phyloP scores from a whole-genome alignment of 2,797 vertebrate genomes.

The Crocidura indochinensis region DNA sequence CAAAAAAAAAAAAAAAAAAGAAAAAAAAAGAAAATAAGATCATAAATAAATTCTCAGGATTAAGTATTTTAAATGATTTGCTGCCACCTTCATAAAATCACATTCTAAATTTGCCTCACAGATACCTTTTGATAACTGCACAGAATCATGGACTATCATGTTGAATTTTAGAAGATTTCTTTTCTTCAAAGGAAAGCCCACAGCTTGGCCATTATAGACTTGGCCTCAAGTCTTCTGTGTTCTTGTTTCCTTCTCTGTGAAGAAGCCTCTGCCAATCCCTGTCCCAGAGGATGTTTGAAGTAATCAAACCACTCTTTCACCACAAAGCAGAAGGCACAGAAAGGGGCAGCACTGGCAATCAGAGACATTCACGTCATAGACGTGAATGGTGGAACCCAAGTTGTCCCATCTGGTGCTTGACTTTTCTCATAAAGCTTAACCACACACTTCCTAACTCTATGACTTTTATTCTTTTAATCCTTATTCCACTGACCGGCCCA shows the following conservation, averaged over 20 bases:
- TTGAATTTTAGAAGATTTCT: constrained; percentile 26
- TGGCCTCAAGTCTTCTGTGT: neutral
- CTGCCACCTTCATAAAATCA: neutral
- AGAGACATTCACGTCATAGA: neutral
- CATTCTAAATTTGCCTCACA: neutral
- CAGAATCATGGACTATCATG: neutral
- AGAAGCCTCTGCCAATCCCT: neutral
- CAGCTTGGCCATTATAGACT: neutral
- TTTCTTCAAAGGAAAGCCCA: neutral
- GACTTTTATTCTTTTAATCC: neutral
- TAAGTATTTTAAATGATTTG: constrained; percentile 19
- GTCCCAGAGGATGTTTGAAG: neutral
- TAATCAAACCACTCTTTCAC: too few relatives aligned
- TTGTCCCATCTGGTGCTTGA: constrained; percentile 1
- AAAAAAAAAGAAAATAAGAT: neutral
- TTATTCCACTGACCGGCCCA: neutral
- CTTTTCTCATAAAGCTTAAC: neutral
- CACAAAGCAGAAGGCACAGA: too few relatives aligned
- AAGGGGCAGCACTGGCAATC: neutral
- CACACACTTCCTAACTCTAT: neutral
- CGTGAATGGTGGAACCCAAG: neutral
- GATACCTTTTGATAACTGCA: neutral
- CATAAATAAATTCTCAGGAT: constrained; percentile 33
- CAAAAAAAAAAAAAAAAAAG: too few relatives aligned
- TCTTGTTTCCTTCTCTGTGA: neutral